A percentile compares a stretch with the other conserved stretches of the same genome.
These are phyloP conservation scores for Parnassius mnemosyne DNA, from an alignment of 2,888 invertebrate genomes.

Conservation along the genomic window DNA sequence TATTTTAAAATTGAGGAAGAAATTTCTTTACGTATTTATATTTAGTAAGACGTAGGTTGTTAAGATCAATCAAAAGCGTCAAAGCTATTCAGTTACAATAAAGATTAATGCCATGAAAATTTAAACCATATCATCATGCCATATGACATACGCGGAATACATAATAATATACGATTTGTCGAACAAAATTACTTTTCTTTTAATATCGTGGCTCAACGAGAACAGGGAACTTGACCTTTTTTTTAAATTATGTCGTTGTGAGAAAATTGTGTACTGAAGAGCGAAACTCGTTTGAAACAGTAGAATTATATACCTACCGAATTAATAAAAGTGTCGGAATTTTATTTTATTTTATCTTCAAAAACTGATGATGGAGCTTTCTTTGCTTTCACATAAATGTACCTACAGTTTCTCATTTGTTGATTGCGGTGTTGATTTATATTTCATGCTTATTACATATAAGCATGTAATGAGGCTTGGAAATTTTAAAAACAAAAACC, in stretches of 20 bases:
- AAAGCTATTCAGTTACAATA: slow-evolving; percentile 3
- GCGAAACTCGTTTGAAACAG: neutral
- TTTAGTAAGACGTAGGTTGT: neutral
- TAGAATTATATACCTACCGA: too few relatives aligned
- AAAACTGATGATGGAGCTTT: neutral
- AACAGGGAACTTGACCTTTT: slow-evolving; percentile 54
- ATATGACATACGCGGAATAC: neutral
- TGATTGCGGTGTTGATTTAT: too few relatives aligned
- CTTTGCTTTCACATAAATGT: too few relatives aligned
- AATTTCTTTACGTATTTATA: neutral
- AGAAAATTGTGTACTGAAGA: neutral
- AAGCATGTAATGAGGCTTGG: too few relatives aligned
- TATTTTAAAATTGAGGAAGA: neutral
- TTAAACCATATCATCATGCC: slow-evolving; percentile 2
- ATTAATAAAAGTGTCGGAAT: neutral
- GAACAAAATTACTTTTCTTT: slow-evolving; percentile 46
- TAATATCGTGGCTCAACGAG: slow-evolving; percentile 54
- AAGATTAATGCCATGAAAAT: neutral
- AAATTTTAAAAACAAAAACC: too few relatives aligned
- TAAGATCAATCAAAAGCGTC: neutral
- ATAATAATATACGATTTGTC: slow-evolving; percentile 13
- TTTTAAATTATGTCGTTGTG: slow-evolving; percentile 2
- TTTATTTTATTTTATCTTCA: neutral
- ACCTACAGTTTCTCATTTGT: too few relatives aligned
- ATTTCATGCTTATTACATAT: too few relatives aligned